Percentiles rank a stretch among this genome's conserved stretches.
These are phyloP conservation scores for Liolophura sinensis DNA, from an alignment of 1,140 invertebrate species.

Conservation along the genomic window DNA sequence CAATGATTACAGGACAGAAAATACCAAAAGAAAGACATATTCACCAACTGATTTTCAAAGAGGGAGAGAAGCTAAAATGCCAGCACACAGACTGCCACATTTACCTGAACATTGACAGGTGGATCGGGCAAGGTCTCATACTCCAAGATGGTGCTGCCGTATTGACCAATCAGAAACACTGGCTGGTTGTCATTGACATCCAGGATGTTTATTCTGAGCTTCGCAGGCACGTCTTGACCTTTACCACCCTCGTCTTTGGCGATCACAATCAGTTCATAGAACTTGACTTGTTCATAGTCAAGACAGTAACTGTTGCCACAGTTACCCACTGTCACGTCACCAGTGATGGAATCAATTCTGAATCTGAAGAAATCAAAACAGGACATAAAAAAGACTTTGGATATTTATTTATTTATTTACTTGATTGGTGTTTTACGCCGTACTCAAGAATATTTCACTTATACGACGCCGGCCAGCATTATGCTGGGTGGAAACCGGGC, in stretches of 20 bases:
- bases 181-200: constrained; percentile 90
- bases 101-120: constrained; percentile 14
- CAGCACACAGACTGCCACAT: too few relatives aligned
- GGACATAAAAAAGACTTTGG: too few relatives aligned
- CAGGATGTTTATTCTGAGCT: constrained; percentile 75
- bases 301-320: constrained; percentile 77
- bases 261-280: constrained; percentile 83
- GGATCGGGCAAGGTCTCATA: constrained; percentile 64
- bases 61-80: too few relatives aligned
- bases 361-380: constrained; percentile 63
- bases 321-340: constrained; percentile 77
- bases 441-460: too few relatives aligned
- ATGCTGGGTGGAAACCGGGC: too few relatives aligned
- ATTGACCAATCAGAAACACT: constrained; percentile 72
- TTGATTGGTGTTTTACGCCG: too few relatives aligned
- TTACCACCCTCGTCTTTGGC: constrained; percentile 81
- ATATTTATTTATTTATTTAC: too few relatives aligned
- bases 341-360: constrained; percentile 76
- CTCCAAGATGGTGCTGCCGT: constrained; percentile 81
- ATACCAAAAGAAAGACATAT: too few relatives aligned
- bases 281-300: constrained; percentile 82
- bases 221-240: constrained; percentile 76
- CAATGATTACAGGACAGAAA: too few relatives aligned
- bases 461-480: too few relatives aligned
- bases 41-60: too few relatives aligned